These are phyloP conservation scores for Lycodopsis pacificus DNA, from an alignment of 2,797 vertebrate genomes.

Conservation along the genomic window DNA sequence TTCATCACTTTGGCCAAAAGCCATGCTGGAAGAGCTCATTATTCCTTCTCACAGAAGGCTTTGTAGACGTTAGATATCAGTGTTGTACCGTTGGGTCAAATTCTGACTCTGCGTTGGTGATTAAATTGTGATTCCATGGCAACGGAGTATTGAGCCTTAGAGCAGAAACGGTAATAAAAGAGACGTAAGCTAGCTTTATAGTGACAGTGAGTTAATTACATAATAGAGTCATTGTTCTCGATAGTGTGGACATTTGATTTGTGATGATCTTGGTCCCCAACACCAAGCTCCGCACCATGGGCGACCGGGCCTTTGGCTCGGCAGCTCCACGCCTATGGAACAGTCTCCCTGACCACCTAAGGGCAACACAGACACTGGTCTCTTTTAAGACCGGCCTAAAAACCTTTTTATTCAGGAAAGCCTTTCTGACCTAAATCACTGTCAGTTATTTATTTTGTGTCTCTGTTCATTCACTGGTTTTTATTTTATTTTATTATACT, in stretches of 20 bases:
- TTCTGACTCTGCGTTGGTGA: constrained; percentile 2
- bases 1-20: constrained; percentile 36
- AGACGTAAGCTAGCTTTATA: background rate
- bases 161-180: background rate
- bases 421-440: too few relatives aligned
- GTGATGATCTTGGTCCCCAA: too few relatives aligned
- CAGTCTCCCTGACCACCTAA: too few relatives aligned
- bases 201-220: background rate
- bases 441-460: too few relatives aligned
- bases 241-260: background rate
- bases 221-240: background rate
- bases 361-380: too few relatives aligned
- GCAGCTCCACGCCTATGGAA: too few relatives aligned
- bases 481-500: too few relatives aligned
- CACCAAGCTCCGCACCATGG: too few relatives aligned
- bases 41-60: constrained; percentile 10
- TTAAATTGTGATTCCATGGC: background rate
- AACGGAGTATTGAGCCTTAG: background rate
- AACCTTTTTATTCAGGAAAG: too few relatives aligned
- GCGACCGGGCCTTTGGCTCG: too few relatives aligned
- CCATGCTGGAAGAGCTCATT: constrained; percentile 26
- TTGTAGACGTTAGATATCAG: background rate
- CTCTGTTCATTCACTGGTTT: too few relatives aligned
- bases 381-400: too few relatives aligned
- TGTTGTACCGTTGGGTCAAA: background rate